Evolutionary conservation across 2,888 invertebrate genomes (phyloP).

Genomic region (Sinohyriopsis cumingii): DNA sequence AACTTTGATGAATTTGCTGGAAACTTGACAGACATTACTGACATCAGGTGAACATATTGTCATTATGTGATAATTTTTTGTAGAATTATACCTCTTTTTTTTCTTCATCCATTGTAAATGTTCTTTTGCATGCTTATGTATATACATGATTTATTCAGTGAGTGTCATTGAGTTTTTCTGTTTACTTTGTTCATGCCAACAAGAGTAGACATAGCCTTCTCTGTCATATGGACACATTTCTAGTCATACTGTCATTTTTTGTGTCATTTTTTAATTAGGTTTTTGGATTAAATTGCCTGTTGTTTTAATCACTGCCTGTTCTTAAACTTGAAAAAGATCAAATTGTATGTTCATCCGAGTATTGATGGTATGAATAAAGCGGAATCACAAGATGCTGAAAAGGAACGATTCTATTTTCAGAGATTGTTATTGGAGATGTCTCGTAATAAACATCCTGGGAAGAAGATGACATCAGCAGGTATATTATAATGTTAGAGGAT

Average conservation of each 20-base stretch:
- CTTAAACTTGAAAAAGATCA: neutral
- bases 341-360: neutral
- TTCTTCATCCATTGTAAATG: too few relatives aligned
- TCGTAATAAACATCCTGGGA: slow-evolving; percentile 46
- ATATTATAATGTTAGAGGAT: neutral
- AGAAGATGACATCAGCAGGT: slow-evolving; percentile 41
- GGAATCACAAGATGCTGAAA: neutral
- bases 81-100: too few relatives aligned
- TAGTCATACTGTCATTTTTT: neutral
- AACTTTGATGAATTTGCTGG: too few relatives aligned
- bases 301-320: neutral
- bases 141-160: too few relatives aligned
- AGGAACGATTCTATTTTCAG: slow-evolving; percentile 42
- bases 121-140: too few relatives aligned
- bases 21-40: too few relatives aligned
- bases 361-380: neutral
- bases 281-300: neutral
- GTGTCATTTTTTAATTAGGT: neutral
- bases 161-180: too few relatives aligned
- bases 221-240: too few relatives aligned
- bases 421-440: slow-evolving; percentile 70
- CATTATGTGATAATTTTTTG: too few relatives aligned
- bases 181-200: too few relatives aligned
- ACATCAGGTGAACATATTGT: too few relatives aligned
- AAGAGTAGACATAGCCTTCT: too few relatives aligned